Base-by-base conservation (phyloP, 2,888 invertebrate genomes). In the Labia minor region DNA sequence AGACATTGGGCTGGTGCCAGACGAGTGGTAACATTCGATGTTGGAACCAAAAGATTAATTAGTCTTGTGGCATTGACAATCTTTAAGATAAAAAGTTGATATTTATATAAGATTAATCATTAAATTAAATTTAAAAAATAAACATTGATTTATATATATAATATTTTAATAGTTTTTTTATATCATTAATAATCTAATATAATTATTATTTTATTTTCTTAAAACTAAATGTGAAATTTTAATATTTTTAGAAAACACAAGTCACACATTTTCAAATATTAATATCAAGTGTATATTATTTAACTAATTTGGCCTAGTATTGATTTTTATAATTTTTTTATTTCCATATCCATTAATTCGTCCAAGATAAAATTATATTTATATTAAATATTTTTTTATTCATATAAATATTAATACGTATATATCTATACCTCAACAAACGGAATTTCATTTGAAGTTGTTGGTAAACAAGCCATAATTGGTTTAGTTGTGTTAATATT, bases 31-130 rank as follows among this genome's bases (percentile, higher is more conserved):
- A 86, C 80, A 69, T 86, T 86, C 19, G 83, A 79, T 72, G 87
- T 84, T 0, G 84, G 77, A 70, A 83, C 82, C 21, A 90, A 76
- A 18, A 88, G 74, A 74, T 86, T 86, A 19, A 86, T 81, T n/a
- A 90, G 78, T 68, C 83, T 80, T 8, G 86, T 86, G 65, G 86
- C 85, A 76, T 90, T 90, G 0, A 89, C 86, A 37, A 90, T 80
- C 80, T 88, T 82, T 0, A 85, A 63, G 33, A 61, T 19, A 21
- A 26, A 62, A 33, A 11, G 33, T 33, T 33, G 6, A 33, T 33
- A 33, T 33, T 8, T 33, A 33, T 33, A 33, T 11, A 33, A 33
- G 33, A 11, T n/a, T 11, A 33, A 11, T 8, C 33, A 33, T 33
- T 49, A 11, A 49, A n/a, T 10, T 14, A 49, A 49, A 49, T 49